Base-by-base conservation (phyloP, 2,888 invertebrate genomes). In the Apantesis nais region DNA sequence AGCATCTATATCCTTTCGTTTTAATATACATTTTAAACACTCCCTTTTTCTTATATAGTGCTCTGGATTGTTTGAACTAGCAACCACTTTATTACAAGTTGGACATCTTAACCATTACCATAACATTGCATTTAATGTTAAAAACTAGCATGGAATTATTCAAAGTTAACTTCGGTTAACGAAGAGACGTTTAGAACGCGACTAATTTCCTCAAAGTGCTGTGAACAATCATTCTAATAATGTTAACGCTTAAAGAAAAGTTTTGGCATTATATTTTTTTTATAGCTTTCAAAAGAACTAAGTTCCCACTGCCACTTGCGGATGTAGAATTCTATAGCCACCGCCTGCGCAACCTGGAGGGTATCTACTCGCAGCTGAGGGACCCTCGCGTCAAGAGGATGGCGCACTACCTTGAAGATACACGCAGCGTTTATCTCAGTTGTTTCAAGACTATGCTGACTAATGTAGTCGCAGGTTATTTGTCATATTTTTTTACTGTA, bases 281-380 rank as follows among this genome's bases (percentile, higher is more conserved):
- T 66, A 0, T 75, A 87, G 96, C 96, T 7, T 96, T 97, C 74
- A 96, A 97, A 68, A 95, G 96, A 69, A 96, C 96, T 4, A 95
- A 95, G 71, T 96, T 97, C 89, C 98, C 98, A 0, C 90, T 96
- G 2, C 98, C 98, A 0, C 89, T 88, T 68, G 89, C 95, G 78
- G 98, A 99, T 86, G 93, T 98, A 44, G 96, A 97, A 0, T 99
- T 98, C 91, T 99, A 99, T 97, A 95, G 96, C 68, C 95, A 96
- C 62, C 96, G 98, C 29, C 92, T 97, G 22, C 96, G 96, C 75
- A 99, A 99, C 87, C 92, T 99, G 14, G 98, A 98, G 87, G 97
- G 97, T 60, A 97, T 99, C 71, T 98, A 98, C 85, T 97, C 97
- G 55, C 99, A 99, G 89, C 93, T 99, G 78, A 95, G 97, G n/a